Percentiles rank a stretch among this genome's conserved stretches.
These are phyloP conservation scores for Drosophila ohnishii DNA, from an alignment of 1,140 invertebrate genomes.

Conservation along the genomic window DNA sequence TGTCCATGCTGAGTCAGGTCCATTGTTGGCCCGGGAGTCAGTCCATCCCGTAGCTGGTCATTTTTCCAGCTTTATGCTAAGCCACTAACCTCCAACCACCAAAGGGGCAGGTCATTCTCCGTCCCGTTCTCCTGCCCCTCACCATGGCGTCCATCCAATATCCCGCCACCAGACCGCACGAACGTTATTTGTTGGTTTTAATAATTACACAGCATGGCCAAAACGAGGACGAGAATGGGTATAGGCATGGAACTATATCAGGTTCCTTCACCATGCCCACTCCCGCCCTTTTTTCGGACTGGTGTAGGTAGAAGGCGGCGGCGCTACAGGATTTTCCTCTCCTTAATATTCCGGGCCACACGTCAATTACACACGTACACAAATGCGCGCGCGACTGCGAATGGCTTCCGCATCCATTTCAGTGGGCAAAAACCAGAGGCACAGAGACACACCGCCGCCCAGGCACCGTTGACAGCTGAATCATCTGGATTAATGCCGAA, in stretches of 20 bases:
- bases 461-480: slow-evolving; percentile 72
- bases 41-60: slow-evolving; percentile 41
- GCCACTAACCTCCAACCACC: slow-evolving; percentile 36
- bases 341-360: slow-evolving; percentile 77
- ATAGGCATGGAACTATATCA: slow-evolving; percentile 13
- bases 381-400: slow-evolving; percentile 37
- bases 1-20: slow-evolving; percentile 47
- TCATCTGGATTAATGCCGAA: slow-evolving; percentile 82
- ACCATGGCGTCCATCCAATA: slow-evolving; percentile 12
- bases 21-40: slow-evolving; percentile 23
- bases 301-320: slow-evolving; percentile 9
- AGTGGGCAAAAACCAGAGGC: slow-evolving; percentile 25
- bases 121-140: background rate
- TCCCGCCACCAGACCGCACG: slow-evolving; percentile 49
- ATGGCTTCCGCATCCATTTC: slow-evolving; percentile 50
- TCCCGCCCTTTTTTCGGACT: background rate
- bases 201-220: slow-evolving; percentile 74
- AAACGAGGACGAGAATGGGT: slow-evolving; percentile 21
- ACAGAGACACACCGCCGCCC: slow-evolving; percentile 3
- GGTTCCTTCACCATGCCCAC: slow-evolving; percentile 6
- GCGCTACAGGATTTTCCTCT: slow-evolving; percentile 44
- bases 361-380: slow-evolving; percentile 76
- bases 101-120: background rate
- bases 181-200: slow-evolving; percentile 82
- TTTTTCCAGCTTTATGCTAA: slow-evolving; percentile 63